Base-by-base conservation (phyloP, 2,113 vertebrate species). In the Eolophus roseicapilla region DNA sequence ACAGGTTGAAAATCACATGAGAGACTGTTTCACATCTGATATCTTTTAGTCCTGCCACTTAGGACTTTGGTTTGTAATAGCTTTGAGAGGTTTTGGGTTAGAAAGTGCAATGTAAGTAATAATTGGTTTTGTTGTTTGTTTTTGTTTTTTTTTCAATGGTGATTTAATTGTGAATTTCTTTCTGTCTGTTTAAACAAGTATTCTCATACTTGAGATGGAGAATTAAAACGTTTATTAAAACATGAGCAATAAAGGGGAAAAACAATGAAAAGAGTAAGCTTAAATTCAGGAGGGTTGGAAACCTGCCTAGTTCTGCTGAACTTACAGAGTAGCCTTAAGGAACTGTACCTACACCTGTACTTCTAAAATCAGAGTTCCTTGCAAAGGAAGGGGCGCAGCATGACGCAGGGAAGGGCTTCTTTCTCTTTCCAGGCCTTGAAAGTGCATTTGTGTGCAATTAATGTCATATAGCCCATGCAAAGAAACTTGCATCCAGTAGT, bases 311-410 rank as follows among this genome's bases (percentile, higher is more conserved):
- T 63, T 46, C n/a, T 43, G 19, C 43, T 80, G 74, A 62, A 67
- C 1, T 2, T 49, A 16, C 6, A 12, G 35, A 41, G 19, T 28
- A 46, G 31, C 11, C 15, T 47, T 1, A 7, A 43, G 68, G 44
- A 44, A 33, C 46, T 64, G 73, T 65, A 18, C 20, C 62, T 67
- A 19, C 33, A 13, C 3, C 23, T 1, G 0, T 19, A 17, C 47
- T 46, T 63, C 10, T 68, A 37, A 63, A 71, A 37, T 43, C 19
- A 15, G 53, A 65, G 28, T 37, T 71, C 28, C 57, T 53, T 28
- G 21, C 2, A 3, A 70, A 65, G n/a, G 50, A 70, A 9, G 16
- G n/a, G 19, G 6, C 0, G 0, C 27, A n/a, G 16, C 1, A 0
- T 37, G 65, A 23, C 52, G 64, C 11, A 50, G 44, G 31, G 43